Evolutionary conservation across 2,888 invertebrate genomes (phyloP), one percentile per base, ranked within the genome.

Genomic region (Watsonalla binaria): DNA sequence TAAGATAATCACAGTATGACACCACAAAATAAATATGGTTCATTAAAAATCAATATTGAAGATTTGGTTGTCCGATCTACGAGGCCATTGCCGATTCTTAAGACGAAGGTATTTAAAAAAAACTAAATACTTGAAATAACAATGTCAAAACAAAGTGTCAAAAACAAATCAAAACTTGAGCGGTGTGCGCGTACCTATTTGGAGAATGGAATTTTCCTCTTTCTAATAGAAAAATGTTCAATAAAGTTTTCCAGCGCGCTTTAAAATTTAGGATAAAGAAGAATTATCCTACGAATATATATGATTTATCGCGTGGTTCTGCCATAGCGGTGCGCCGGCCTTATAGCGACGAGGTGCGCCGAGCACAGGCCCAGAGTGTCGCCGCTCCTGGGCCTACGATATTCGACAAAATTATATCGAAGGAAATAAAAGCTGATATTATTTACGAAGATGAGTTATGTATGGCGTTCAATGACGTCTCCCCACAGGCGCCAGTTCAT

Each of bases 401-500:
- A 60, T 97, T 97, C 80, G 94, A 94, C 68, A 89, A 86, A 72
- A 96, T 97, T 53, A 92, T 96, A 55, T 92, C 94, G 0, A 95
- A 94, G 71, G 93, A 95, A 80, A 94, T 97, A 53, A 94, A 95
- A 57, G 95, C 96, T 0, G 94, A 96, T 68, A 94, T 97, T 51
- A 93, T 97, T 62, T 95, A 94, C 77, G 96, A 97, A 78, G 96
- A 97, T 84, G 94, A 96, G 0, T 78, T 93, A 72, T 95, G 95
- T 75, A 79, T 97, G 51, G 97, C 96, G 0, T 96, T 97, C 80
- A 94, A 95, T 67, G 97, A 97, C 80, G 84, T 96, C 5, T 86
- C 92, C 45, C 96, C 96, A 0, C 96, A 96, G 77, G 97, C 96
- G 0, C 97, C 97, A 0, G 92, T 93, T 0, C 97, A 97, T 82